Evolutionary conservation across 2,888 invertebrate genomes (phyloP).

Genomic region (Noctua comes): DNA sequence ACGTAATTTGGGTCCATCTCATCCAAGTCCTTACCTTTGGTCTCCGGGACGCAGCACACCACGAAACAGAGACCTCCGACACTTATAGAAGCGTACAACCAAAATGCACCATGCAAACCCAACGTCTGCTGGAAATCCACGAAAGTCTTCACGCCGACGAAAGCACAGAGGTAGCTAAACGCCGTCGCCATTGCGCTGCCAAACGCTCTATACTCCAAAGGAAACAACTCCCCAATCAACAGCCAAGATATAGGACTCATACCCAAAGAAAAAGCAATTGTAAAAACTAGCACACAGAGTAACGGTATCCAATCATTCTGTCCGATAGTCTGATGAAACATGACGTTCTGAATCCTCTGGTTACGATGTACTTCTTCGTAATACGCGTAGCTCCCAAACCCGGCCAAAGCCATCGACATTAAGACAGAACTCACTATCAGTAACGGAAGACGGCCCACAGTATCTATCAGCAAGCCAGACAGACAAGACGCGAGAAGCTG

Average conservation of each 20-base stretch:
- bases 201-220: slow-evolving; percentile 95
- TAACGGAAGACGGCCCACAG: slow-evolving; percentile 95
- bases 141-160: slow-evolving; percentile 96
- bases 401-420: slow-evolving; percentile 96
- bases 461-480: slow-evolving; percentile 95
- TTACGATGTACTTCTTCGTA: slow-evolving; percentile 93
- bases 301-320: slow-evolving; percentile 95
- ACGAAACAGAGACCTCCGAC: slow-evolving; percentile 95
- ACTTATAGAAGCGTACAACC: slow-evolving; percentile 96
- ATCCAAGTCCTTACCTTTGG: slow-evolving; percentile 96
- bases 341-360: slow-evolving; percentile 87
- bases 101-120: slow-evolving; percentile 96
- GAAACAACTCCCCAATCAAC: slow-evolving; percentile 95
- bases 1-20: slow-evolving; percentile 95
- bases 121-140: slow-evolving; percentile 94
- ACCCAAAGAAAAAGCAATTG: slow-evolving; percentile 96
- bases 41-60: slow-evolving; percentile 96
- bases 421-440: slow-evolving; percentile 95
- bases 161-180: slow-evolving; percentile 96
- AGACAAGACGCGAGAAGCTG: slow-evolving; percentile 96
- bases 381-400: slow-evolving; percentile 96
- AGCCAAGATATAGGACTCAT: slow-evolving; percentile 97
- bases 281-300: slow-evolving; percentile 95
- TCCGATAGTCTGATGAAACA: slow-evolving; percentile 89
- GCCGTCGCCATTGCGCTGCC: slow-evolving; percentile 96